Base-by-base conservation (phyloP, 2,888 invertebrate species). In the Ornithoptera alexandrae region DNA sequence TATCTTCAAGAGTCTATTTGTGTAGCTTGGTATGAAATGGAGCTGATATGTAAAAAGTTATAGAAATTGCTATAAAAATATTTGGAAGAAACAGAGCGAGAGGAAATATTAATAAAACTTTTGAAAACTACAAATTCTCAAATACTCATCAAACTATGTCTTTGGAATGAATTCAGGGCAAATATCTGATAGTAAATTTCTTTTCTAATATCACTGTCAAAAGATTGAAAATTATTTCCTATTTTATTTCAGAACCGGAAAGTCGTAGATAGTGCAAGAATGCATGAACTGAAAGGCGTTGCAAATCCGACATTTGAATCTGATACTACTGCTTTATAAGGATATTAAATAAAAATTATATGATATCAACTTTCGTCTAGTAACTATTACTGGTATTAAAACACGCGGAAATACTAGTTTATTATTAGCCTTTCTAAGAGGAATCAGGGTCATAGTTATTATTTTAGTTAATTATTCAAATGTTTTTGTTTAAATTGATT, bases 221-320 rank as follows among this genome's bases (percentile, higher is more conserved):
- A 36, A 4, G 8, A 60, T 2, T 56, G 39, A 57, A 18, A 56
- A 15, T 46, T 30, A 30, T 46, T 24, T 50, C 22, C 56, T 36
- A 62, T 69, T 24, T 57, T 20, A 61, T 70, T 67, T 62, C 70
- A 71, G 70, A 71, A 58, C 57, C 60, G 67, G 1, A 58, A 57
- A 46, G 18, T 10, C 17, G 4, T 58, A 18, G 61, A 67, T 8
- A 36, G 46, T 0, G 57, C 70, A n/a, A 67, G 50, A 18, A n/a
- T 67, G 56, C 53, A 20, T 7, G 65, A 71, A 6, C 20, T 58
- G 3, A 68, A 62, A 20, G 67, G 67, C 62, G 15, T 57, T 5
- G 7, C 57, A 8, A 68, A 68, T 42, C 67, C 62, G 7, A 62
- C 62, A 12, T 68, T 68, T 57, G 67, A 62, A 58, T 62, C 57